Base-by-base conservation (phyloP, 1,140 invertebrate species). In the Pseudobourletiella spinata region DNA sequence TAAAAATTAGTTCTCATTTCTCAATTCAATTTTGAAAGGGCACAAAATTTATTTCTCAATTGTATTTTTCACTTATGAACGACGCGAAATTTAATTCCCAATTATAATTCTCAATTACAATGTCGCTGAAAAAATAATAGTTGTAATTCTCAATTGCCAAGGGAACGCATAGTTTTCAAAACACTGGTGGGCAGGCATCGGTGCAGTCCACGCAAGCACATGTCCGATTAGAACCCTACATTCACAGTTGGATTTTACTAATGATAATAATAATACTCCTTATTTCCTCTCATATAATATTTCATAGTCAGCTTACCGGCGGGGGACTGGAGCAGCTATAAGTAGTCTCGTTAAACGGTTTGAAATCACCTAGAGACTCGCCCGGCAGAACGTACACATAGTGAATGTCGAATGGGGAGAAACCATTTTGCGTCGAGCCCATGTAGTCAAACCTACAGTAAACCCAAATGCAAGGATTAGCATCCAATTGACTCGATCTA, bases 161-260 rank as follows among this genome's bases (percentile, higher is more conserved):
- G n/a, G n/a, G n/a, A n/a, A n/a, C n/a, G n/a, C n/a, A n/a, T n/a
- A n/a, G n/a, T n/a, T n/a, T n/a, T n/a, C n/a, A n/a, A n/a, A n/a
- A n/a, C n/a, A n/a, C 44, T 6, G 78, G 63, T 0, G 82, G 79
- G 71, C 88, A 92, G 1, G 78, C 79, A 0, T 67, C 70, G 0
- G 76, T 71, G 73, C 90, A 93, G 70, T 93, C 90, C 11, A 87
- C 79, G 75, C 89, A 91, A 67, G 84, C 83, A 71, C 90, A 93
- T 0, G 84, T 75, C 11, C 76, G 75, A 1, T 79, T 79, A 42
- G 67, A 54, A 63, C 76, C 69, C 71, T 73, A 74, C 74, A 48
- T 22, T 22, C 35, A 39, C 6, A 11, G 22, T 15, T 18, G 11
- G 44, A 48, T 11, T 48, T 48, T 22, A 48, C 6, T 48, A 48